A percentile compares a stretch with the other conserved stretches of the same genome.
These are phyloP conservation scores for Tetanocera ferruginea DNA, from an alignment of 2,888 invertebrate genomes.

Conservation along the genomic window DNA sequence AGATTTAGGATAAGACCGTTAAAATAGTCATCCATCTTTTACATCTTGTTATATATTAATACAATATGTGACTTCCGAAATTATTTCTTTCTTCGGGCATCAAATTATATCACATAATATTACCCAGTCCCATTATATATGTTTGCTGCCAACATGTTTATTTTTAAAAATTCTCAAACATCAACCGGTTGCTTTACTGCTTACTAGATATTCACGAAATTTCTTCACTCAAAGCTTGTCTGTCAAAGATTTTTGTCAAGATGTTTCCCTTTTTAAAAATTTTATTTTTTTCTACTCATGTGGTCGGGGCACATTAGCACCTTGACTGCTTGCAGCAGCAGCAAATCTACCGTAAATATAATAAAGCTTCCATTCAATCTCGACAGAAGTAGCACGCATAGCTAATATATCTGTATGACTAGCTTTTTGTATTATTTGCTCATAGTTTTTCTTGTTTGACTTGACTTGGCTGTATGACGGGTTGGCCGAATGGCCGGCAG, in stretches of 20 bases:
- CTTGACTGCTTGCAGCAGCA: not conserved
- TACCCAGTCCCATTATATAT: too few relatives aligned
- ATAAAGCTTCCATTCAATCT: not conserved
- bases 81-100: too few relatives aligned
- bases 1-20: too few relatives aligned
- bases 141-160: too few relatives aligned
- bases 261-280: not conserved
- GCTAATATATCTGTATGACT: not conserved
- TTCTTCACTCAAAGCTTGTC: not conserved
- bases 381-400: not conserved
- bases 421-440: not conserved
- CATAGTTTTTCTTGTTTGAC: not conserved
- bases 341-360: not conserved
- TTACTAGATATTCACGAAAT: too few relatives aligned
- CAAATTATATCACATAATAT: too few relatives aligned
- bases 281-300: not conserved
- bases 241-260: not conserved
- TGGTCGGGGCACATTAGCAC: constrained; percentile 7
- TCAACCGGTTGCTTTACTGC: too few relatives aligned
- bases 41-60: too few relatives aligned
- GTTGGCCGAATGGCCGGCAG: not conserved
- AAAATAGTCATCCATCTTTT: too few relatives aligned
- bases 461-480: not conserved
- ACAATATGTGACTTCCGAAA: too few relatives aligned
- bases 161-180: too few relatives aligned